phyloP scores from a whole-genome alignment of 2,888 invertebrate species.

The Xanthostigma xanthostigma region DNA sequence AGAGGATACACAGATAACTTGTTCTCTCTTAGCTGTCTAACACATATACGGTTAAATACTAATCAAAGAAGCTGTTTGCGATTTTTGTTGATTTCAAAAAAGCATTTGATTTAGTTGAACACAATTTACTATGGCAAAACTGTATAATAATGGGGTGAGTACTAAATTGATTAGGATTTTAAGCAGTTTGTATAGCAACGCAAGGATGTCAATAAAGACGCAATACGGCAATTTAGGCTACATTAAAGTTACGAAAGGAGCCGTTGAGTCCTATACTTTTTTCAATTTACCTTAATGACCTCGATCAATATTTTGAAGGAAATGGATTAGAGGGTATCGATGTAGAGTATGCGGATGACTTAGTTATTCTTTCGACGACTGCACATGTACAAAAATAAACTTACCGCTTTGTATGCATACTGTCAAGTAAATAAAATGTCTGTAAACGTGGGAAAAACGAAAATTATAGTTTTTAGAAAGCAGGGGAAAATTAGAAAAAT shows the following conservation, averaged over 20 bases:
- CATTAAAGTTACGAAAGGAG: background rate
- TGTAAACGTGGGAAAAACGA: too few species aligned
- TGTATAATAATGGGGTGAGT: too few species aligned
- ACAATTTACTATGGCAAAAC: slow-evolving; percentile 3
- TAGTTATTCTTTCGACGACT: background rate
- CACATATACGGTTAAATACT: background rate
- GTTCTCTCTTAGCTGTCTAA: too few species aligned
- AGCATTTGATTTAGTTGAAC: slow-evolving; percentile 1
- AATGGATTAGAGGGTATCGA: background rate
- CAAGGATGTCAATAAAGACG: background rate
- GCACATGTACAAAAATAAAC: background rate
- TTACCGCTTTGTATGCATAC: too few species aligned
- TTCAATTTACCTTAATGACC: background rate
- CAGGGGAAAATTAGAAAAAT: too few species aligned
- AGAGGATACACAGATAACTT: slow-evolving; percentile 1
- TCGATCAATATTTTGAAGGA: background rate
- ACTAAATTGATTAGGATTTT: background rate
- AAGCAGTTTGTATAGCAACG: background rate
- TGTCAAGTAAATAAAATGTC: too few species aligned
- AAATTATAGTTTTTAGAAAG: too few species aligned
- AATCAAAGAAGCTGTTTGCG: background rate
- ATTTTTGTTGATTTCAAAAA: slow-evolving; percentile 5
- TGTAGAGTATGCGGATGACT: slow-evolving; percentile 1
- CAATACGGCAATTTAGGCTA: too few species aligned
- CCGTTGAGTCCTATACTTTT: background rate